Conservation (phyloP, 2,113 vertebrate genomes). For the Hylia prasina region DNA sequence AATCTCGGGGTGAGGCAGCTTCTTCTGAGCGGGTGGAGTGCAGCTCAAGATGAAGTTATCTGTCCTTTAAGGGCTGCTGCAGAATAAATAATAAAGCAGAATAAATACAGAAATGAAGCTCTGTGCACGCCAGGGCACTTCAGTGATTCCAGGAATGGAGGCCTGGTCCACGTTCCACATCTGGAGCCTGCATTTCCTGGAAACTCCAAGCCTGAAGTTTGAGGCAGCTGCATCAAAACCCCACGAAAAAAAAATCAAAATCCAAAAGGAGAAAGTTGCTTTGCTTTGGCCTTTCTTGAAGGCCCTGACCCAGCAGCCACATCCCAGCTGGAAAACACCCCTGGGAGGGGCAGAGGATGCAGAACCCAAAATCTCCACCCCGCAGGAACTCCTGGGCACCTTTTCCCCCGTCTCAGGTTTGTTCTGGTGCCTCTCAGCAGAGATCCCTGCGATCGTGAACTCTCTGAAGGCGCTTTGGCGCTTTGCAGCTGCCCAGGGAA, state of each 20-base stretch:
- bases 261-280: not conserved
- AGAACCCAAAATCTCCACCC: fast-evolving
- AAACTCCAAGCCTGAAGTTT: not conserved
- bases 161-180: not conserved
- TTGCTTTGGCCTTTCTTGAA: not conserved
- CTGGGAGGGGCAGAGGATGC: not conserved
- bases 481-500: not conserved
- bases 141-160: fast-evolving
- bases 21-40: not conserved
- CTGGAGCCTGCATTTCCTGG: not conserved
- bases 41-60: not conserved
- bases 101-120: not conserved
- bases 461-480: not conserved
- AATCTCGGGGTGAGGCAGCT: not conserved
- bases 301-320: not conserved
- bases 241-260: not conserved
- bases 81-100: not conserved
- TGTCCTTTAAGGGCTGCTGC: not conserved
- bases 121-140: fast-evolving
- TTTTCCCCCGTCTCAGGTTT: not conserved
- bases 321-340: fast-evolving
- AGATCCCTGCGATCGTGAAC: not conserved
- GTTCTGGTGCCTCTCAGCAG: fast-evolving
- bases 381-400: not conserved
- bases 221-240: not conserved